A percentile compares a stretch with the other conserved stretches of the same genome.
These are phyloP conservation scores for Brachynemurus nebulosus DNA, from an alignment of 2,888 invertebrate species.

Conservation along the genomic window DNA sequence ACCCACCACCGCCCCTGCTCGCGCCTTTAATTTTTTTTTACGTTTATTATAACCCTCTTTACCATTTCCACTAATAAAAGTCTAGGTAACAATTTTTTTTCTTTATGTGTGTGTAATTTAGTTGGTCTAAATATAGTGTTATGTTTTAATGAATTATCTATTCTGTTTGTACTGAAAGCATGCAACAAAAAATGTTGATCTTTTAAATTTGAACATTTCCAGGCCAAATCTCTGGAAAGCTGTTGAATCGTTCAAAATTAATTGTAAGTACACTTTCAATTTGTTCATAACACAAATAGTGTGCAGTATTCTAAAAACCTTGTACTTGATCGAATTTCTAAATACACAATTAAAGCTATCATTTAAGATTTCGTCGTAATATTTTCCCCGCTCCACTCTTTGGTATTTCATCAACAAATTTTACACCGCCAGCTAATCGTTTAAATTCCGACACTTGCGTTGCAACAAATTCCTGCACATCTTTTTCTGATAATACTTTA, in stretches of 20 bases:
- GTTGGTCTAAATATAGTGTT: too few species aligned
- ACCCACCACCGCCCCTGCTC: too few species aligned
- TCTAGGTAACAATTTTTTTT: too few species aligned
- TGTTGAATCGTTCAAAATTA: neutral
- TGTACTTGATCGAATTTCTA: neutral
- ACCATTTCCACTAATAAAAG: too few species aligned
- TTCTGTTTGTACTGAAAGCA: too few species aligned
- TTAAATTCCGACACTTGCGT: slow-evolving; percentile 64
- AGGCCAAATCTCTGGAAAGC: too few species aligned
- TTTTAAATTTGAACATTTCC: too few species aligned
- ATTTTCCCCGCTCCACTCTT: slow-evolving; percentile 70
- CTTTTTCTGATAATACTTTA: slow-evolving; percentile 17
- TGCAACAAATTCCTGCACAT: slow-evolving; percentile 39
- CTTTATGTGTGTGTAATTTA: too few species aligned
- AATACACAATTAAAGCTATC: slow-evolving; percentile 18
- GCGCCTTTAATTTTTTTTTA: too few species aligned
- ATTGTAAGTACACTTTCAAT: neutral
- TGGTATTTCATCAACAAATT: slow-evolving; percentile 53
- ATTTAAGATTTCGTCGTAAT: slow-evolving; percentile 43
- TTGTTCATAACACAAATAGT: neutral
- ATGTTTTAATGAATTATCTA: too few species aligned
- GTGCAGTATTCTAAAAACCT: neutral
- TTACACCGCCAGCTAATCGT: slow-evolving; percentile 49
- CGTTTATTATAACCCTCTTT: too few species aligned
- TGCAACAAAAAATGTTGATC: too few species aligned